Percentiles rank a stretch among this genome's conserved stretches.
Conservation (phyloP, 2,888 invertebrate species). For the Eudemis profundana region DNA sequence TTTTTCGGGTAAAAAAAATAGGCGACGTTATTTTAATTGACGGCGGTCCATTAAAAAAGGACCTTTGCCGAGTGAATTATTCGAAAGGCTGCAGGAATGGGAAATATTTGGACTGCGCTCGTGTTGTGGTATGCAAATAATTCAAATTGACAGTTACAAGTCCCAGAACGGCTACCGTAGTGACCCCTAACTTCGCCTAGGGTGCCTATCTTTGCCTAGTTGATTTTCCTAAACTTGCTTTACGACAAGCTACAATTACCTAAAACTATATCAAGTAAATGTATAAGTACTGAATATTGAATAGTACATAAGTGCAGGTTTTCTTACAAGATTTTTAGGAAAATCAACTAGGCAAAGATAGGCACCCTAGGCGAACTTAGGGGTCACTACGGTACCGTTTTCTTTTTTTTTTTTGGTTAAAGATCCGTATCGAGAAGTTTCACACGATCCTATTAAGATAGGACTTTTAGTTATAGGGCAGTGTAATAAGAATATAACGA, state of each 20-base stretch:
- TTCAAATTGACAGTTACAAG: constrained; percentile 68
- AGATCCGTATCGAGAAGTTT: constrained; percentile 37
- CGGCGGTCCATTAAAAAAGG: constrained; percentile 70
- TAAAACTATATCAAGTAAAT: too few species aligned
- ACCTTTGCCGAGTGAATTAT: constrained; percentile 72
- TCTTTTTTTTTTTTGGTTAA: constrained; percentile 44
- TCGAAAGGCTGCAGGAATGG: constrained; percentile 73
- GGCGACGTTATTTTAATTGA: constrained; percentile 81
- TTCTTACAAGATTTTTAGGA: too few species aligned
- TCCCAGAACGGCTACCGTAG: constrained; percentile 56
- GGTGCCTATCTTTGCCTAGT: too few species aligned
- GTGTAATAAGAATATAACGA: background rate
- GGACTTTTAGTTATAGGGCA: constrained; percentile 16
- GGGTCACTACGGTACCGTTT: too few species aligned
- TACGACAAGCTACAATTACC: too few species aligned
- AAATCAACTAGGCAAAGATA: too few species aligned
- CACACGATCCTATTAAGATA: constrained; percentile 41
- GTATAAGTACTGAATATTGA: too few species aligned
- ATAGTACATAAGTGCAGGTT: too few species aligned
- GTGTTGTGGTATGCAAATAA: constrained; percentile 76
- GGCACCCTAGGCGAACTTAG: too few species aligned
- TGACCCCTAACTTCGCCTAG: too few species aligned
- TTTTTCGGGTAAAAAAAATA: constrained; percentile 66
- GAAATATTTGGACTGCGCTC: constrained; percentile 68
- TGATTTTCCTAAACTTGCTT: too few species aligned